Evolutionary conservation across 2,797 vertebrate species (phyloP), one percentile per base, ranked within the genome.

Genomic region (Jordanella pulchra): DNA sequence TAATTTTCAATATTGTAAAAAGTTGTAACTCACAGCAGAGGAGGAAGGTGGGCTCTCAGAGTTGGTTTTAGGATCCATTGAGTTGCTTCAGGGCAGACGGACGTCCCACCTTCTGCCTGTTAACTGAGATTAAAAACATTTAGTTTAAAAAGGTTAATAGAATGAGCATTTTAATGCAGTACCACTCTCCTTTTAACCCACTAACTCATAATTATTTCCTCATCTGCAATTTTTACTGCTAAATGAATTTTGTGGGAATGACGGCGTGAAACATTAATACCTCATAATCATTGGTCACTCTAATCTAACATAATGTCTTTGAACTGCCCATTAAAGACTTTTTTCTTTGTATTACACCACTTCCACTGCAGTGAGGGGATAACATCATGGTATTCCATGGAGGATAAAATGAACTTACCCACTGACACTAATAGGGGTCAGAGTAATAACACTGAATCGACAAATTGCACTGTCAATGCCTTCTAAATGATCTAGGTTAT

Each of bases 401-500:
- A 87, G 91, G 93, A 92, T 89, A 89, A 96, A 96, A 95, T 94
- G 91, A 96, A 95, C 91, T 92, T 93, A 94, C 91, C 93, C 94
- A 94, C 92, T 93, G 94, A 95, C 94, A 93, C 91, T 97, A 96
- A 97, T 95, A 95, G 95, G 95, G 97, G 96, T 98, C 97, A 96
- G 89, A 92, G 95, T 96, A 96, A 97, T 98, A 97, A 97, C 95
- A 97, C 83, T 87, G 92, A 95, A 95, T 93, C 95, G 93, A 96
- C 96, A 96, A 96, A 97, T 98, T 96, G 95, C 87, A 88, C 95
- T 97, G 96, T 97, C 97, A 97, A 95, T 96, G 95, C 87, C 91
- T 94, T 94, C 96, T 95, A 96, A 98, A 98, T 98, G 95, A 98
- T 97, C 95, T 95, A 93, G 96, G 95, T 96, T 96, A 97, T 98